Evolutionary conservation across 2,888 invertebrate species (phyloP).

Genomic region (Beris morrisii): DNA sequence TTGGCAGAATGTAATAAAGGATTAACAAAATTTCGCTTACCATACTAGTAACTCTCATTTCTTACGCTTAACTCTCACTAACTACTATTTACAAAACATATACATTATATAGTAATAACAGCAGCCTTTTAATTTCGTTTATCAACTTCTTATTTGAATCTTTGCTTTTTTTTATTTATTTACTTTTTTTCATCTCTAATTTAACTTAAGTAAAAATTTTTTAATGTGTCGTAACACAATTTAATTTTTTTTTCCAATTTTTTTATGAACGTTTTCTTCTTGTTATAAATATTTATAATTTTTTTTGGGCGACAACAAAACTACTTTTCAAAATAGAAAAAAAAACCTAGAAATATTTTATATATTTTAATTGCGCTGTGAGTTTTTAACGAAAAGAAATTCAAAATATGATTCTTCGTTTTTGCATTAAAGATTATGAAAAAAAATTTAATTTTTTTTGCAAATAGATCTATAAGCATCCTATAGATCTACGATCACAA

Average conservation of each 20-base stretch:
- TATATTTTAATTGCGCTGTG: neutral
- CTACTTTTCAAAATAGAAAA: no score
- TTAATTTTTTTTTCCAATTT: no score
- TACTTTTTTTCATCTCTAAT: neutral
- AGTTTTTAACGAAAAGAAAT: neutral
- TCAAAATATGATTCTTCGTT: neutral
- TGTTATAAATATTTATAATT: no score
- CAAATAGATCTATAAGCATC: slow-evolving; percentile 33
- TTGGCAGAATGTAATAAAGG: slow-evolving; percentile 39
- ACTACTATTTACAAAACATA: slow-evolving; percentile 24
- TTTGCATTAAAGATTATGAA: neutral
- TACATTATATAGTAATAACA: slow-evolving; percentile 7
- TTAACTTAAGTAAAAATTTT: no score
- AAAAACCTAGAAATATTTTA: no score
- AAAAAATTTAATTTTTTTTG: neutral
- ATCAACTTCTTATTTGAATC: slow-evolving; percentile 3
- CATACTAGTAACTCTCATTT: slow-evolving; percentile 14
- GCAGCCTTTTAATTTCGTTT: slow-evolving; percentile 13
- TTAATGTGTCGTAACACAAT: no score
- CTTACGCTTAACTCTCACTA: slow-evolving; percentile 17
- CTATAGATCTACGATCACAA: slow-evolving; percentile 31
- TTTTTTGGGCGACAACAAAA: no score
- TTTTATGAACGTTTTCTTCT: no score
- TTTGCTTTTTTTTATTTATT: slow-evolving; percentile 1
- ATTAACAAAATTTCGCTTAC: slow-evolving; percentile 35